Evolutionary conservation across 2,797 vertebrate genomes (phyloP), one percentile per base, ranked within the genome.

Genomic region (Phaenicophaeus curvirostris): DNA sequence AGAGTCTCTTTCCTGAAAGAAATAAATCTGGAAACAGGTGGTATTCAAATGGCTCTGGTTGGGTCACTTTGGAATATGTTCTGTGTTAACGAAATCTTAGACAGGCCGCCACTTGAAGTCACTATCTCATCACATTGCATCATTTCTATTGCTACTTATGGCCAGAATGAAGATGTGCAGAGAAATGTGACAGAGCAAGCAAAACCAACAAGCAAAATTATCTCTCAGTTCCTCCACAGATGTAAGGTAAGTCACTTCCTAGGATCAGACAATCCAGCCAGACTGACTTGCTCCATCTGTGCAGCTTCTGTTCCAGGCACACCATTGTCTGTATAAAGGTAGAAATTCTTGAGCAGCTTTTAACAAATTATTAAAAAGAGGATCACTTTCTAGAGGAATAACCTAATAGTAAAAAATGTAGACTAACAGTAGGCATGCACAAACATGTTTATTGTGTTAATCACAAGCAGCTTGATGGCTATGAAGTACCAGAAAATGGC

Each of bases 41-140:
- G 13, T 19, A 21, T 31, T 51, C 10, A 55, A 66, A 50, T 21
- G 11, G 5, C 5, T 61, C 21, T 17, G 8, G 1, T 18, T 37
- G 13, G 24, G 19, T 33, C 0, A 0, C 21, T 85, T 35, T 58
- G 13, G 9, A 88, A 20, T 19, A 9, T 8, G 6, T 10, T 12
- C 50, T 50, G 5, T 39, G 8, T 5, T 75, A 78, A 78, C 3
- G 8, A 41, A 75, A 73, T 27, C 16, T 84, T 58, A 72, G 11
- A 31, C 18, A 41, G 18, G 9, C 25, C 23, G 14, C 3, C n/a
- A 7, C 20, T 48, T 55, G 13, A 53, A 83, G 27, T 16, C 7
- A 1, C 5, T 57, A 8, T 41, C 33, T 72, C 21, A 65, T 82
- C 50, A 69, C 19, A 11, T 15, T 39, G 28, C 51, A 15, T 44